Conservation (phyloP, 2,888 invertebrate genomes). For the Augochlorella aurata region DNA sequence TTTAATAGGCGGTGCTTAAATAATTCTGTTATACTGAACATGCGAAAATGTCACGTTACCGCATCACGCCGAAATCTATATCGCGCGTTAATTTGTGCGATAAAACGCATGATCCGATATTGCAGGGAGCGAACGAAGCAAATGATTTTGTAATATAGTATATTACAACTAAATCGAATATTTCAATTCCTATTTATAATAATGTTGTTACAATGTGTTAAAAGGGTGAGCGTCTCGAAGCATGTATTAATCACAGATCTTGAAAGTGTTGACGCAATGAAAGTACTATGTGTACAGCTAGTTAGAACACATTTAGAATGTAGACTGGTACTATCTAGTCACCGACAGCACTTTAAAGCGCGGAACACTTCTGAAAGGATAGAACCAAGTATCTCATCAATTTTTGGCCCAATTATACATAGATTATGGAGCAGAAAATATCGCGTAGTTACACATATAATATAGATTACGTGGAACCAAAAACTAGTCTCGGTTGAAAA, state of each 20-base stretch:
- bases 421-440: background rate
- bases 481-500: background rate
- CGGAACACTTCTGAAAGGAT: background rate
- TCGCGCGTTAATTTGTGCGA: background rate
- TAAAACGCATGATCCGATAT: too few species aligned
- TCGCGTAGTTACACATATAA: background rate
- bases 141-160: too few species aligned
- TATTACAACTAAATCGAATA: too few species aligned
- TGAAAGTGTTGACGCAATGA: too few species aligned
- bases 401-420: background rate
- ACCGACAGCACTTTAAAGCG: background rate
- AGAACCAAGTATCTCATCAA: background rate
- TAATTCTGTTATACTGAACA: background rate
- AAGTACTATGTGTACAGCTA: background rate
- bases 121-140: too few species aligned
- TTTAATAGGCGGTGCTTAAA: background rate
- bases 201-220: background rate
- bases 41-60: background rate
- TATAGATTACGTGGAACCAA: background rate
- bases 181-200: too few species aligned
- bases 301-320: conserved; percentile 2
- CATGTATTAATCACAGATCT: background rate
- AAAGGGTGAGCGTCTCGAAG: background rate
- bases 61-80: background rate
- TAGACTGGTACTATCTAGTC: background rate